Evolutionary conservation across 2,113 vertebrate genomes (phyloP).

Genomic region (Carettochelys insculpta): DNA sequence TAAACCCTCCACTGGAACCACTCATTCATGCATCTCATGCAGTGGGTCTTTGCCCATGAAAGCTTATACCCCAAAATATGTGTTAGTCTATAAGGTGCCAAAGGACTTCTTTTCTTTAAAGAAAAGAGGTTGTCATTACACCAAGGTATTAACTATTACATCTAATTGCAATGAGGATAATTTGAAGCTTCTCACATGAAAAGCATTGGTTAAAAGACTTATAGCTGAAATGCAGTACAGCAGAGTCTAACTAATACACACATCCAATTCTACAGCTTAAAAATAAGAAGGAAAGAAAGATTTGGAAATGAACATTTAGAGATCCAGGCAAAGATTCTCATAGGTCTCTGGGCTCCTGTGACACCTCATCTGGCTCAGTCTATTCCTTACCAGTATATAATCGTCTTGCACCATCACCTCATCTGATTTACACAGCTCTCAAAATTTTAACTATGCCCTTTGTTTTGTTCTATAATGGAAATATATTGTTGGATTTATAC

Average conservation of each 20-base stretch:
- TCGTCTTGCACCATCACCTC: neutral
- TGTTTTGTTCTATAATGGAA: neutral
- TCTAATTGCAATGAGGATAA: slow-evolving; percentile 72
- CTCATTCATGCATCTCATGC: no score
- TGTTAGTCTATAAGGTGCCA: no score
- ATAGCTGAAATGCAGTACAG: slow-evolving; percentile 50
- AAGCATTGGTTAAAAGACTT: slow-evolving; percentile 28
- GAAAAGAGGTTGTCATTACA: slow-evolving; percentile 70
- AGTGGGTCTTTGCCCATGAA: no score
- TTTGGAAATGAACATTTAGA: neutral
- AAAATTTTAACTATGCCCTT: neutral
- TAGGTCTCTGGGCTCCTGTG: neutral
- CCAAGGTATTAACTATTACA: slow-evolving; percentile 68
- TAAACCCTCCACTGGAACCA: no score
- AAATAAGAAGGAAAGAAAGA: neutral
- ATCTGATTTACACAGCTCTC: neutral
- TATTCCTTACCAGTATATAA: accelerated
- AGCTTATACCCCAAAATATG: no score
- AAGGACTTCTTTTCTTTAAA: no score
- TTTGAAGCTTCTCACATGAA: slow-evolving; percentile 67
- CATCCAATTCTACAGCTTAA: neutral
- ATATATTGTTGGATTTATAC: neutral
- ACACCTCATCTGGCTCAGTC: neutral
- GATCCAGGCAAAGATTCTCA: neutral
- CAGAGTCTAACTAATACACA: slow-evolving; percentile 47